Conservation (phyloP, 2,888 invertebrate species). For the Sarcophaga rosellei region DNA sequence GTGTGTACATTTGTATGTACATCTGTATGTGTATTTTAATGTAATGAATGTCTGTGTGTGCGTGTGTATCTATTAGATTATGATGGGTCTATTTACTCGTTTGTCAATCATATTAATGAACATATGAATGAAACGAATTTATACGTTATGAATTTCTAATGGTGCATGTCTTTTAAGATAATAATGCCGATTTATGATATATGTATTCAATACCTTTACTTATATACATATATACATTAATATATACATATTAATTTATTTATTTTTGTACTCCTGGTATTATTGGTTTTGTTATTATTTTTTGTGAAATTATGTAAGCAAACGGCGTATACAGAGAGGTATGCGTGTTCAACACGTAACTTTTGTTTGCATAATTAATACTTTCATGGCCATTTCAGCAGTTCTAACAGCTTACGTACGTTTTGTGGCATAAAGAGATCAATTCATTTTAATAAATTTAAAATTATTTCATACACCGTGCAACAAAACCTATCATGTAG, state of each 20-base stretch:
- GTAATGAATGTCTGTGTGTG: background rate
- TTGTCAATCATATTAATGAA: constrained; percentile 59
- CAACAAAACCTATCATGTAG: too few relatives aligned
- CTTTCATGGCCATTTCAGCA: background rate
- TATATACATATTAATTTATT: background rate
- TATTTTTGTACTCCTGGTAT: background rate
- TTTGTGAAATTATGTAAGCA: background rate
- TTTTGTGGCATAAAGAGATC: too few relatives aligned
- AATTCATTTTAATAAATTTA: too few relatives aligned
- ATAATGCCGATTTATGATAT: constrained; percentile 46
- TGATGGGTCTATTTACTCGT: constrained; percentile 38
- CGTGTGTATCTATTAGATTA: constrained; percentile 12
- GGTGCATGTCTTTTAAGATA: constrained; percentile 48
- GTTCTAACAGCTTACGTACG: too few relatives aligned
- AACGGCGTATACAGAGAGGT: background rate
- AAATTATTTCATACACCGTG: too few relatives aligned
- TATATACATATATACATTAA: too few relatives aligned
- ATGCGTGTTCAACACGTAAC: background rate
- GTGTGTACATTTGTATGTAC: background rate
- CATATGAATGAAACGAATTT: constrained; percentile 46
- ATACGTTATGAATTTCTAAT: constrained; percentile 51
- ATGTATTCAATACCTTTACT: background rate
- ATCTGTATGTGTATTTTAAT: background rate
- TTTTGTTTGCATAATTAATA: background rate
- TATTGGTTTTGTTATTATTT: background rate